Base-by-base conservation (phyloP, 2,113 vertebrate species). In the Rhea americana region DNA sequence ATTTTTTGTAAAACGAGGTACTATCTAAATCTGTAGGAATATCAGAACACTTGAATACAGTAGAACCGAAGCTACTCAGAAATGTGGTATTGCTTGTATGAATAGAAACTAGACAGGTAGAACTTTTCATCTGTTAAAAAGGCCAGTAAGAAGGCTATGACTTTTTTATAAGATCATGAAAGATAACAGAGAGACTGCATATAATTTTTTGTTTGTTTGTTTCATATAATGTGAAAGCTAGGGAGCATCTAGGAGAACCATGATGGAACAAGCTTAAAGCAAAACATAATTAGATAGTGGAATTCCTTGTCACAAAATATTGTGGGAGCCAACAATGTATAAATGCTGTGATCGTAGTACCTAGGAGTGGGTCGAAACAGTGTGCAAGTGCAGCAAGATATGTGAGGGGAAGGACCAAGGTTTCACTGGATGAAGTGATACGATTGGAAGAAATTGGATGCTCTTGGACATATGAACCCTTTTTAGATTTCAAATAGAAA, bases 381-480 rank as follows among this genome's bases (percentile, higher is more conserved):
- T 19, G 24, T 15, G 5, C 30, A 24, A 28, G 22, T 11, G 18
- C 13, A 6, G 28, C 28, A 32, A n/a, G 71, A 61, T 72, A 19
- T 61, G 12, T 18, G 0, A 1, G 11, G 59, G 26, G 9, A n/a
- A 35, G 71, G 35, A 3, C 30, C 17, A 1, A 59, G 8, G 16
- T 81, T 53, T 25, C 17, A 51, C 25, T 32, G 26, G 43, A 48
- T 53, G 43, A 70, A 30, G 28, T 65, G 43, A 9, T 58, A 30
- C 32, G 63, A 25, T 6, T 28, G 7, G 0, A 0, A 10, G 6
- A 6, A 5, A 1, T 35, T 35, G 35, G 35, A 35, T 35, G 32
- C 20, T 81, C 58, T 73, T 68, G 56, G 47, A 58, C 32, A 6
- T 25, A 6, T 21, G 47, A 47, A 8, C 30, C 15, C 13, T 50